Evolutionary conservation across 2,113 vertebrate species (phyloP), one percentile per base, ranked within the genome.

Genomic region (Reinhardtius hippoglossoides): DNA sequence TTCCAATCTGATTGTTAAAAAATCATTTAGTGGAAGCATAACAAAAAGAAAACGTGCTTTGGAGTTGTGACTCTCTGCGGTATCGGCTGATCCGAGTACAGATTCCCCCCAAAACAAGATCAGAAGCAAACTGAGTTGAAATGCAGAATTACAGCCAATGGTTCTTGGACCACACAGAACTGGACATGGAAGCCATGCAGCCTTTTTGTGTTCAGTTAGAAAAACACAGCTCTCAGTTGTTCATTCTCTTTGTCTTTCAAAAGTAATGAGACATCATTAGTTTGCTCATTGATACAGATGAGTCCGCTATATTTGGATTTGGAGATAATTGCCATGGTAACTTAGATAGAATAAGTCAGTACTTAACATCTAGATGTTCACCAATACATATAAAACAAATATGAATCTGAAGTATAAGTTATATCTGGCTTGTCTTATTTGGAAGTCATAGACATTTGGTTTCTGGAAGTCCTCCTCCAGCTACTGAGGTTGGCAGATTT

Each of bases 101-200:
- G 50, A n/a, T 54, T 54, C 50, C 14, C 14, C 8, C 50, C 20
- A 61, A 54, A 40, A 56, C 16, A 42, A 3, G 21, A 62, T 71
- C 15, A 44, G 37, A 58, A 64, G 50, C 31, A 76, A 78, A 5
- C 31, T 15, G 10, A 35, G 40, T 21, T 58, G 23, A 71, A 80
- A 74, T 65, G 9, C 52, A 80, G 40, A 42, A 62, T 61, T 67
- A 23, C 54, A 64, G 74, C 64, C 68, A 80, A 68, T 44, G 44
- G 67, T 55, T 66, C 55, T 72, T 76, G 74, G 80, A 85, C 14
- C 2, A 48, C 55, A 23, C 15, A 46, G 55, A 40, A 42, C 31
- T 31, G 6, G 31, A 31, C 31, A 65, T 69, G 23, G 79, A 79
- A 64, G 24, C 67, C 31, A 61, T 2, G 37, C 58, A 65, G 57